Conservation (phyloP, 2,113 vertebrate genomes). For the Dasyurus viverrinus region DNA sequence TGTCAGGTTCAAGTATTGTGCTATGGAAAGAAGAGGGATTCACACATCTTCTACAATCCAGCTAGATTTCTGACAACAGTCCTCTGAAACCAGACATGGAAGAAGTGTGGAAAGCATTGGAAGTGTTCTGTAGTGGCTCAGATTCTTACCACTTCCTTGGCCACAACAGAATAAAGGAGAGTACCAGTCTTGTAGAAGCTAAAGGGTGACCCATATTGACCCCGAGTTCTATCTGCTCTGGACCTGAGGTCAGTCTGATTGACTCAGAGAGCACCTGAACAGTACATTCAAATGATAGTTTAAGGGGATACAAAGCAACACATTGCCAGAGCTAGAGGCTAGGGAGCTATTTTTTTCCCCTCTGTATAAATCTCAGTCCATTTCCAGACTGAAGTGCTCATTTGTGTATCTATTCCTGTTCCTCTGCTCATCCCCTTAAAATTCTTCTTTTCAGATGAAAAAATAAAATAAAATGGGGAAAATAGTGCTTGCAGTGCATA, state of each 20-base stretch:
- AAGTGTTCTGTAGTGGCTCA: slow-evolving; percentile 96
- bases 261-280: not conserved
- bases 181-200: slow-evolving; percentile 94
- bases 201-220: slow-evolving; percentile 87
- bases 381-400: not conserved
- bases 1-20: slow-evolving; percentile 93
- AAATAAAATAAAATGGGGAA: slow-evolving; percentile 84
- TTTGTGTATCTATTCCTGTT: not conserved
- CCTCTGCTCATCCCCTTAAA: not conserved
- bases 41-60: slow-evolving; percentile 94
- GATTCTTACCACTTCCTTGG: slow-evolving; percentile 97
- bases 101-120: slow-evolving; percentile 94
- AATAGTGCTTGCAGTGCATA: slow-evolving; percentile 63
- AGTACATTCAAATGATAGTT: not conserved
- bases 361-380: not conserved
- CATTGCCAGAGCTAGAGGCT: not conserved
- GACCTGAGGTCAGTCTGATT: no score
- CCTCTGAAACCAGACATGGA: slow-evolving; percentile 96
- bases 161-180: slow-evolving; percentile 95
- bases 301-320: not conserved
- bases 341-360: not conserved
- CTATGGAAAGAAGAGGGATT: slow-evolving; percentile 96
- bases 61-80: slow-evolving; percentile 94
- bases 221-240: not conserved
- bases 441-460: not conserved